Evolutionary conservation across 2,797 vertebrate genomes (phyloP).

Genomic region (Glossophaga mutica): DNA sequence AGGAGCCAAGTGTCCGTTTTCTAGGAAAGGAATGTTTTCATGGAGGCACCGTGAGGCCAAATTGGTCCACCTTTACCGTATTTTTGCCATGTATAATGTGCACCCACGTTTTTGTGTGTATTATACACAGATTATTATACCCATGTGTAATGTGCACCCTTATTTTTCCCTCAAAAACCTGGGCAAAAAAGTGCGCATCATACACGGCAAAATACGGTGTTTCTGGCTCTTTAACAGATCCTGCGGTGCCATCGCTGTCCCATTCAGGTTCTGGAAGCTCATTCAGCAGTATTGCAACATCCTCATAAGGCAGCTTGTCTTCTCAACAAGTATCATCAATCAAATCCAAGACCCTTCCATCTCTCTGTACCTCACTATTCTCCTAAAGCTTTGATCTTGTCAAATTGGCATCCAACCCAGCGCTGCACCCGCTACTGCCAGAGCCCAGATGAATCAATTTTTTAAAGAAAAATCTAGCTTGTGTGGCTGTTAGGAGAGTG

Average conservation of each 20-base stretch:
- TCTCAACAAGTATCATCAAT: conserved; percentile 97
- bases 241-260: conserved; percentile 94
- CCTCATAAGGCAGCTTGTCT: conserved; percentile 94
- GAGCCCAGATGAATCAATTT: not conserved
- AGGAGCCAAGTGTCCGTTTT: conserved; percentile 80
- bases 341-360: conserved; percentile 94
- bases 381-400: not conserved
- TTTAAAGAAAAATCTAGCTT: not conserved
- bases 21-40: conserved; percentile 90
- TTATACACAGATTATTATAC: no score
- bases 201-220: conserved; percentile 79
- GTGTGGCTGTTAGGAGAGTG: not conserved
- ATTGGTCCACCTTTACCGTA: conserved; percentile 90
- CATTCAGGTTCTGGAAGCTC: conserved; percentile 97
- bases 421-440: not conserved
- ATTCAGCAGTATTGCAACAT: conserved; percentile 95
- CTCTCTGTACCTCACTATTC: conserved; percentile 93
- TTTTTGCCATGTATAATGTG: no score
- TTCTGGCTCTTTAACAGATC: conserved; percentile 97
- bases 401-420: not conserved
- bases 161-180: no score
- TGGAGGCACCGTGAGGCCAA: conserved; percentile 94
- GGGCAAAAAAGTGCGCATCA: no score
- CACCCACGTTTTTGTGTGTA: no score
- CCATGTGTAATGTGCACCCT: no score